Evolutionary conservation across 2,797 vertebrate species (phyloP).

Genomic region (Acridotheres tristis): DNA sequence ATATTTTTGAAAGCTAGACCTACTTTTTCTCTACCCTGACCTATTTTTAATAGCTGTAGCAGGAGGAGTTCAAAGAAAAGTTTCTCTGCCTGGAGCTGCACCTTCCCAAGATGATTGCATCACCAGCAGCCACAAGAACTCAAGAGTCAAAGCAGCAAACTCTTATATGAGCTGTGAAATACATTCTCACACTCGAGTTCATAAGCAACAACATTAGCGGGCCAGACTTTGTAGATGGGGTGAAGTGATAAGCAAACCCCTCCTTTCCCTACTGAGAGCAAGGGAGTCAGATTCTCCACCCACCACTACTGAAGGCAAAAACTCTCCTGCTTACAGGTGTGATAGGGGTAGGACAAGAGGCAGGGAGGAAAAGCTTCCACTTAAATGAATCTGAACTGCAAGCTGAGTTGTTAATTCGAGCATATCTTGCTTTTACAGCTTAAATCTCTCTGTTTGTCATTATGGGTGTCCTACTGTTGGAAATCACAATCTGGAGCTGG

Average conservation of each 20-base stretch:
- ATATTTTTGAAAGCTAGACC: constrained; percentile 8
- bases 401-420: not conserved
- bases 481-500: not conserved
- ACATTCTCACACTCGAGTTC: constrained; percentile 37
- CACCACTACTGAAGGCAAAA: not conserved
- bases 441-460: not conserved
- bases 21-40: constrained; percentile 21
- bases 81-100: constrained; percentile 46
- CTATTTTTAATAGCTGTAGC: constrained; percentile 50
- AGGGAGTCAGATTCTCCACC: not conserved
- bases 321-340: not conserved
- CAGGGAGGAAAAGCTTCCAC: not conserved
- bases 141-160: not conserved
- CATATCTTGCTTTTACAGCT: not conserved
- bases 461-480: not conserved
- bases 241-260: constrained; percentile 17
- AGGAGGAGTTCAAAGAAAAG: constrained; percentile 51
- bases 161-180: constrained; percentile 24
- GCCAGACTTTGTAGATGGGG: constrained; percentile 2
- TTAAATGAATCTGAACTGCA: not conserved
- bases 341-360: not conserved
- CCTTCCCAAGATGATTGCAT: constrained; percentile 44
- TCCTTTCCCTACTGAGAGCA: not conserved
- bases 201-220: not conserved
- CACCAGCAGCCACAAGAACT: constrained; percentile 53